These are phyloP conservation scores for Polyploca ridens DNA, from an alignment of 2,888 invertebrate genomes.

Conservation along the genomic window DNA sequence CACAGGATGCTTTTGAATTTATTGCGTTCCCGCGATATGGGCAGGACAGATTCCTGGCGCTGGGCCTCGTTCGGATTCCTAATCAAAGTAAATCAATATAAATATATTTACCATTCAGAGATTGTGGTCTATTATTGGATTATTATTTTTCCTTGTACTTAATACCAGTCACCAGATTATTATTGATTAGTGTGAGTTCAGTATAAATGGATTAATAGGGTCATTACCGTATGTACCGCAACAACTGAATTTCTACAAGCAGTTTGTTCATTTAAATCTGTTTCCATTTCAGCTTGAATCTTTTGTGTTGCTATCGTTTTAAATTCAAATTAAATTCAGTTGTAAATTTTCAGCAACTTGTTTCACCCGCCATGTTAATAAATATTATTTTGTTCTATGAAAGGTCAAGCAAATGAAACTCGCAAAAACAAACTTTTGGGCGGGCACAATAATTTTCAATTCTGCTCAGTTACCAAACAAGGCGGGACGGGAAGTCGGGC, in stretches of 20 bases:
- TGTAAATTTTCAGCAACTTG: not conserved
- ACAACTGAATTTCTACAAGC: no score
- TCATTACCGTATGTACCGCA: not conserved
- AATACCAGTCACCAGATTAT: no score
- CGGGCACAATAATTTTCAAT: conserved; percentile 49
- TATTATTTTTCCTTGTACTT: not conserved
- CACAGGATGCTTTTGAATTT: conserved; percentile 93
- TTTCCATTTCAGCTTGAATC: not conserved
- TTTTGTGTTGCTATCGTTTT: not conserved
- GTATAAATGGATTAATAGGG: not conserved
- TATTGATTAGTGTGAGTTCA: not conserved
- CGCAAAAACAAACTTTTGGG: conserved; percentile 38
- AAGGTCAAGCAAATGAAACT: conserved; percentile 21
- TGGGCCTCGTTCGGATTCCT: conserved; percentile 95
- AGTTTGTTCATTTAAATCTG: no score
- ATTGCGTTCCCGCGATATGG: conserved; percentile 93
- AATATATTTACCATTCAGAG: not conserved
- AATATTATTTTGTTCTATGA: conserved; percentile 1
- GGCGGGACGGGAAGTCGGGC: conserved; percentile 41
- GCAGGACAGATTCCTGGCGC: conserved; percentile 90
- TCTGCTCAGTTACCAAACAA: conserved; percentile 41
- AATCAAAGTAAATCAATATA: conserved; percentile 27
- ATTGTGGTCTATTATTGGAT: not conserved
- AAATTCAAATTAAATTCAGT: not conserved
- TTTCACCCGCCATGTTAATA: not conserved